Evolutionary conservation across 2,888 invertebrate genomes (phyloP), one percentile per base, ranked within the genome.

Genomic region (Anaspis maculata): DNA sequence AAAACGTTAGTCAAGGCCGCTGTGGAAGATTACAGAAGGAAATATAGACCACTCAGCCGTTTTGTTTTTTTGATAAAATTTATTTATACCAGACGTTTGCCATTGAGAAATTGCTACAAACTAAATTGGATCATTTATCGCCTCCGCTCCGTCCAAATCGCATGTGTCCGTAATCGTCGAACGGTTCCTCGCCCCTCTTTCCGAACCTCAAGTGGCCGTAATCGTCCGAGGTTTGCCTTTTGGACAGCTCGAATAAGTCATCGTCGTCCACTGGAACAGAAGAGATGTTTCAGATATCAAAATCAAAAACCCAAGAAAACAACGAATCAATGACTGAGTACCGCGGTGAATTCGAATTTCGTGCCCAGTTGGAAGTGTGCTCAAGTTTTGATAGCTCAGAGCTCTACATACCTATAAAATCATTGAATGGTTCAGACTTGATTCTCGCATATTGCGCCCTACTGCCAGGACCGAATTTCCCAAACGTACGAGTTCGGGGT

Each of bases 151-250:
- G 69, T 7, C 83, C 83, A 51, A 82, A 83, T 41, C 83, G 65
- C 67, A 83, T 70, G 50, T 83, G 82, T 1, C 83, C 83, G 46
- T 83, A 84, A 54, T 83, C 83, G 45, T 75, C 72, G 45, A 79
- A 82, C 14, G 22, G 7, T 26, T 38, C 27, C 9, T 31, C 29
- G 16, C 69, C 70, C 33, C 73, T 74, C 39, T 79, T 70, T 6
- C 83, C 83, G 51, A 82, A 83, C 40, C 83, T 65, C 67, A 83
- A 70, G 50, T 83, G 82, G 1, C 83, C 83, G 48, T 83, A 84
- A 55, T 83, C 83, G 45, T 75, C 72, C 2, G 61, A 56, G 46
- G 73, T 71, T 46, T 69, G 70, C 24, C 70, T 56, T 51, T 71
- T 72, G 29, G 61, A 63, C n/a, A 67, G 40, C 33, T 68, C 68